Conservation (phyloP, 2,113 vertebrate species). For the Cygnus atratus region DNA sequence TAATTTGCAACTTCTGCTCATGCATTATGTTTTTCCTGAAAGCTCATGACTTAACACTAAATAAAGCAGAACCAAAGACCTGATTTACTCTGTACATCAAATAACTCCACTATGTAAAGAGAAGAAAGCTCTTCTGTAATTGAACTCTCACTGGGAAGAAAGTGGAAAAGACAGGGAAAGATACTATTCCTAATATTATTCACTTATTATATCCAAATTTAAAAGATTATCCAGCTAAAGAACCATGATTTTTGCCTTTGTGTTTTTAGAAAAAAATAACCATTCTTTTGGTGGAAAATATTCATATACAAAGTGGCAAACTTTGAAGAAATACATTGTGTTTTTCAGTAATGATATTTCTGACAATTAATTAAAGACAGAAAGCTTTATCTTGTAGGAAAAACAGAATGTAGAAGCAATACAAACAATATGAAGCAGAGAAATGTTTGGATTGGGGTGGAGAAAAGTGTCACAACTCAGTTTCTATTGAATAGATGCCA, state of each 20-base stretch:
- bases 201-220: neutral
- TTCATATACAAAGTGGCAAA: neutral
- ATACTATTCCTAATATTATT: neutral
- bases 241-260: neutral
- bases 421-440: neutral
- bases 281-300: neutral
- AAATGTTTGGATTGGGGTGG: neutral
- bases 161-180: neutral
- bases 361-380: neutral
- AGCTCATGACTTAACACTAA: constrained; percentile 18
- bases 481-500: neutral
- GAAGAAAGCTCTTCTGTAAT: neutral
- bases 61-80: neutral
- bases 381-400: neutral
- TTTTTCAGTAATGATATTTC: neutral
- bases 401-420: neutral
- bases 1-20: constrained; percentile 19
- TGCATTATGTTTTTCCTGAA: constrained; percentile 7
- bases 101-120: neutral
- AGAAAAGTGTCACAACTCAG: neutral
- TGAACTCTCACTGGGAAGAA: neutral
- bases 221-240: neutral
- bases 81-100: neutral
- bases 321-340: neutral
- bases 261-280: neutral